A percentile compares a stretch with the other conserved stretches of the same genome.
Evolutionary conservation across 2,113 vertebrate species (phyloP).

Genomic region (Xiphophorus hellerii): DNA sequence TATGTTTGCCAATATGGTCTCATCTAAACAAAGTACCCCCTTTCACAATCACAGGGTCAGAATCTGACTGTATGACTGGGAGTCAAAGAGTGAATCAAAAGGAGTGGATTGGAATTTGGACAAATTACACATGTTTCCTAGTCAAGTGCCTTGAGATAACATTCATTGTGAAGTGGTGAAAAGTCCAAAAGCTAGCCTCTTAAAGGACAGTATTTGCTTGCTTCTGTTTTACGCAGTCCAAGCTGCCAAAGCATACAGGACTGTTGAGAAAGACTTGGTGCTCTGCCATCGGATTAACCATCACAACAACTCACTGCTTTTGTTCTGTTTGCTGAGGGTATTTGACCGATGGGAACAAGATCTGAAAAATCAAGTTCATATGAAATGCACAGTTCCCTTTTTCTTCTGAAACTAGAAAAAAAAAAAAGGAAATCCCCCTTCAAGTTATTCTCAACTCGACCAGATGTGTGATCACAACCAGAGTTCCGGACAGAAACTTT

Average conservation of each 20-base stretch:
- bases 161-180: neutral
- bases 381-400: neutral
- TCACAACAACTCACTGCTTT: neutral
- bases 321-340: neutral
- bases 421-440: slow-evolving; percentile 50
- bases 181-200: neutral
- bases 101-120: no score
- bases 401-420: slow-evolving; percentile 27
- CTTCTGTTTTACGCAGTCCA: neutral
- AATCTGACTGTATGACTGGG: neutral
- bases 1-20: neutral
- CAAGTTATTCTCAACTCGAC: slow-evolving; percentile 1
- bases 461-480: slow-evolving; percentile 34
- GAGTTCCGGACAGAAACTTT: slow-evolving; percentile 54
- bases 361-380: neutral
- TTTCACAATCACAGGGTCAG: neutral
- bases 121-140: neutral
- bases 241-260: neutral
- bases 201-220: neutral
- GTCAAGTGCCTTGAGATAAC: neutral
- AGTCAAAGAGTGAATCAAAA: neutral
- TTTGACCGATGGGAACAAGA: neutral
- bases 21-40: neutral
- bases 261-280: neutral
- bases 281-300: neutral